Evolutionary conservation across 2,113 vertebrate genomes (phyloP).

Genomic region (Aplodontia rufa): DNA sequence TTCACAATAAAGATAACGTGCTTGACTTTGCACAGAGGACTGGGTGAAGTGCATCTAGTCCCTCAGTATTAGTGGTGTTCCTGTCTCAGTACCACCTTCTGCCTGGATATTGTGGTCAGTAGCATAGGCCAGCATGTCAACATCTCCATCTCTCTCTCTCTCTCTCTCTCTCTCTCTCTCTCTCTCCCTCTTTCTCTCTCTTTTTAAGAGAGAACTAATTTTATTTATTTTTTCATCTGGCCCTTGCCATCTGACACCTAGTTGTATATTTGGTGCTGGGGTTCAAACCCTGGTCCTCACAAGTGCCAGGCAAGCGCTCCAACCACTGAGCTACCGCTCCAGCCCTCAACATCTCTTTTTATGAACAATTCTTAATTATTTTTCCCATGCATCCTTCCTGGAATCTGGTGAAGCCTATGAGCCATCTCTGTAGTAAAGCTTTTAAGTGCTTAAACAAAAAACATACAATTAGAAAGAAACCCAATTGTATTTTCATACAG

Average conservation of each 20-base stretch:
- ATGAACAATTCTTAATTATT: background rate
- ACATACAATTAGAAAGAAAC: background rate
- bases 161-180: no score
- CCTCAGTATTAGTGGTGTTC: background rate
- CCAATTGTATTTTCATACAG: background rate
- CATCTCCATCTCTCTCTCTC: no score
- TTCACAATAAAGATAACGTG: background rate
- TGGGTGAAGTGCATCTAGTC: background rate
- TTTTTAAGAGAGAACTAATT: no score
- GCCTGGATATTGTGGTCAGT: no score
- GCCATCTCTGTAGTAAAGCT: background rate
- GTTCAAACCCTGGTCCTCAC: no score
- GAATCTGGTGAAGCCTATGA: background rate
- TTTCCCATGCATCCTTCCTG: background rate
- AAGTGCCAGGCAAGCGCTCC: no score
- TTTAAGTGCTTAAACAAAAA: background rate
- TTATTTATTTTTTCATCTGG: no score
- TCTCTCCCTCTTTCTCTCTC: no score
- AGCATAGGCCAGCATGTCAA: rapidly evolving
- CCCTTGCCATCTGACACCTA: no score
- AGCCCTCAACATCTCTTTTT: no score
- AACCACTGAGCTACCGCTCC: no score
- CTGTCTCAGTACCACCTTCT: background rate
- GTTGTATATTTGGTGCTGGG: no score
- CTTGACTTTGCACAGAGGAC: background rate